Evolutionary conservation across 2,113 vertebrate species (phyloP).

Genomic region (Accipiter virgatus): DNA sequence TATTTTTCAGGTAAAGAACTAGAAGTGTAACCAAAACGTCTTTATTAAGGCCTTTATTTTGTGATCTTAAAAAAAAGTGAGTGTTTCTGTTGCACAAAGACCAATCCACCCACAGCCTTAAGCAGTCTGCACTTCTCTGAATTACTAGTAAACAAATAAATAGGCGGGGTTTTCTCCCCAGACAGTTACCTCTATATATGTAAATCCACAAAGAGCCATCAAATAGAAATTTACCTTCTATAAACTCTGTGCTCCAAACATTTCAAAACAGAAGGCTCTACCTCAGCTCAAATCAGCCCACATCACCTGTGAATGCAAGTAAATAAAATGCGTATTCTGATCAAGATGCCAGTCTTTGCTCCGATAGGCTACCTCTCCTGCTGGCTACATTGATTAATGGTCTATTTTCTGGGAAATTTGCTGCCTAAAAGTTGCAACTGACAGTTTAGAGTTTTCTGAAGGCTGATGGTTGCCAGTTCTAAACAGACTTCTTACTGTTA

Average conservation of each 20-base stretch:
- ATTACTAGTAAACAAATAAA: neutral
- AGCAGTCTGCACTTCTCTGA: neutral
- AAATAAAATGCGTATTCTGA: slow-evolving; percentile 21
- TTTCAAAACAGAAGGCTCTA: neutral
- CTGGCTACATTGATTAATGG: slow-evolving; percentile 22
- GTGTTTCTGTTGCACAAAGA: neutral
- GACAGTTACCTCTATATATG: neutral
- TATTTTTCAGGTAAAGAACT: neutral
- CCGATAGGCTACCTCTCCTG: neutral
- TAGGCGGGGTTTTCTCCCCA: neutral
- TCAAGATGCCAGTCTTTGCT: neutral
- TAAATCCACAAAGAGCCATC: neutral
- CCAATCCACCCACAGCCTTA: neutral
- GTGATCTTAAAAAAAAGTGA: neutral
- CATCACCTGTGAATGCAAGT: neutral
- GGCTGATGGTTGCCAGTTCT: neutral
- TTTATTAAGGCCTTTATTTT: neutral
- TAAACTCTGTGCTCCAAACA: neutral
- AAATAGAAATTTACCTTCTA: neutral
- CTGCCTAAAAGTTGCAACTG: slow-evolving; percentile 2
- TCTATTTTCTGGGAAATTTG: slow-evolving; percentile 34
- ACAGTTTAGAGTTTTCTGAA: neutral
- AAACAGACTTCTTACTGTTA: neutral
- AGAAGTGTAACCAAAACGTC: neutral
- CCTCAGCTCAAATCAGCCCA: neutral